These are phyloP conservation scores for Papilio dardanus DNA, from an alignment of 1,140 invertebrate genomes.

Conservation along the genomic window DNA sequence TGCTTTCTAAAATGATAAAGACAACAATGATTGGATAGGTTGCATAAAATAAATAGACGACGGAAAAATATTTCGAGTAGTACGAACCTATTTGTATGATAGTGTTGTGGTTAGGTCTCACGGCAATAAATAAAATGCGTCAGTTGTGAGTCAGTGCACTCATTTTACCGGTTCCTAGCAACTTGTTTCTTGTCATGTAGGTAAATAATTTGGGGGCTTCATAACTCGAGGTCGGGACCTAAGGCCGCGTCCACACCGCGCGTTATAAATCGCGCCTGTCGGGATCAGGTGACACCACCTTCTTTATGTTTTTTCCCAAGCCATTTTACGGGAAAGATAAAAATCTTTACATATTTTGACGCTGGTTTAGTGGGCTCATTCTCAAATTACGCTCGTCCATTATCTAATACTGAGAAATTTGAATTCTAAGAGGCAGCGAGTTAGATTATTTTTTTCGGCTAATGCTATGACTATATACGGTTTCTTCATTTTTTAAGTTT, in stretches of 20 bases:
- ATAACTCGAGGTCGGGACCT: slow-evolving; percentile 73
- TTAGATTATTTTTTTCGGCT: background rate
- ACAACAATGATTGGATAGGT: too few species aligned
- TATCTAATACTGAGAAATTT: slow-evolving; percentile 74
- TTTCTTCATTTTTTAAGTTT: background rate
- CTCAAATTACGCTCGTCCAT: slow-evolving; percentile 80
- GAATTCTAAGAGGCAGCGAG: slow-evolving; percentile 14
- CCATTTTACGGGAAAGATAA: slow-evolving; percentile 83
- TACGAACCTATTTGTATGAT: too few species aligned
- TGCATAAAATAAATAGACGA: background rate
- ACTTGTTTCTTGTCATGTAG: slow-evolving; percentile 70
- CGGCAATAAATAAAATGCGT: slow-evolving; percentile 44
- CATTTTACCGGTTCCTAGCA: slow-evolving; percentile 60
- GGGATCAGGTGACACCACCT: slow-evolving; percentile 82
- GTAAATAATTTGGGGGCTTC: slow-evolving; percentile 76
- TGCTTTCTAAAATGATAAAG: too few species aligned
- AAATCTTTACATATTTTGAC: slow-evolving; percentile 83
- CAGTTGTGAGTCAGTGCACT: slow-evolving; percentile 59
- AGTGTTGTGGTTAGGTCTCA: background rate
- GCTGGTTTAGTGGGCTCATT: slow-evolving; percentile 77
- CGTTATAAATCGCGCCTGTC: slow-evolving; percentile 78
- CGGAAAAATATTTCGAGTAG: background rate
- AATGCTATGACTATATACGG: slow-evolving; percentile 7
- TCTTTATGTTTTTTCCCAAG: slow-evolving; percentile 84
- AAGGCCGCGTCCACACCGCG: slow-evolving; percentile 75